Evolutionary conservation across 2,888 invertebrate genomes (phyloP).

Genomic region (Eupithecia inturbata): DNA sequence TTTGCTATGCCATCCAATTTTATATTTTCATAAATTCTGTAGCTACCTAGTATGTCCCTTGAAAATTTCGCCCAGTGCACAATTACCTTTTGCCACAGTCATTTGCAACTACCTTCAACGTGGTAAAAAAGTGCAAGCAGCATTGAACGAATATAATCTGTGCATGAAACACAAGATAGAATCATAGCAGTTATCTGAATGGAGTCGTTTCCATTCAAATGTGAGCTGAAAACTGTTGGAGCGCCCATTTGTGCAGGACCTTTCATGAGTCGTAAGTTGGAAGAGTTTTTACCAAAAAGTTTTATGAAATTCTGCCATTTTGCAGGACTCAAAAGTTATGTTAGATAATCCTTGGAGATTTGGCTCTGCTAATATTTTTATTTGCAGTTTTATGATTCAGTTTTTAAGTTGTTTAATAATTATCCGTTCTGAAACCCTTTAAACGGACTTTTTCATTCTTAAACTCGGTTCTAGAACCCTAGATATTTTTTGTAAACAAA

Average conservation of each 20-base stretch:
- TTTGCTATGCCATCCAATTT: too few species aligned
- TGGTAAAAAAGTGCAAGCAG: conserved; percentile 44
- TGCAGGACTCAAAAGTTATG: too few species aligned
- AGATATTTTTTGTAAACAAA: too few species aligned
- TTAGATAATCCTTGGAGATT: too few species aligned
- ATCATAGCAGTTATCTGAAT: conserved; percentile 74
- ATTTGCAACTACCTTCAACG: neutral
- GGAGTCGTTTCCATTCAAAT: conserved; percentile 79
- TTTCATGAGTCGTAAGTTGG: conserved; percentile 42
- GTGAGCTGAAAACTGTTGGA: conserved; percentile 71
- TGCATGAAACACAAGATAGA: conserved; percentile 72
- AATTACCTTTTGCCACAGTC: neutral
- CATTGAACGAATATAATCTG: conserved; percentile 56
- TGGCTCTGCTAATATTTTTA: too few species aligned
- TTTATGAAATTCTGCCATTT: neutral
- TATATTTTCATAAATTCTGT: neutral
- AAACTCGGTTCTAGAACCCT: too few species aligned
- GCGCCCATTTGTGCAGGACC: conserved; percentile 69
- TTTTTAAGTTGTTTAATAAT: too few species aligned
- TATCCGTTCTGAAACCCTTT: too few species aligned
- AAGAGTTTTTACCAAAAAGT: neutral
- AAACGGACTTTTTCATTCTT: too few species aligned
- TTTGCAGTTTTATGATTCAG: too few species aligned
- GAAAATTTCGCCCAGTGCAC: neutral
- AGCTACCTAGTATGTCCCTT: neutral